phyloP scores from a whole-genome alignment of 1,140 invertebrate genomes.

The Drosophila paulistorum region DNA sequence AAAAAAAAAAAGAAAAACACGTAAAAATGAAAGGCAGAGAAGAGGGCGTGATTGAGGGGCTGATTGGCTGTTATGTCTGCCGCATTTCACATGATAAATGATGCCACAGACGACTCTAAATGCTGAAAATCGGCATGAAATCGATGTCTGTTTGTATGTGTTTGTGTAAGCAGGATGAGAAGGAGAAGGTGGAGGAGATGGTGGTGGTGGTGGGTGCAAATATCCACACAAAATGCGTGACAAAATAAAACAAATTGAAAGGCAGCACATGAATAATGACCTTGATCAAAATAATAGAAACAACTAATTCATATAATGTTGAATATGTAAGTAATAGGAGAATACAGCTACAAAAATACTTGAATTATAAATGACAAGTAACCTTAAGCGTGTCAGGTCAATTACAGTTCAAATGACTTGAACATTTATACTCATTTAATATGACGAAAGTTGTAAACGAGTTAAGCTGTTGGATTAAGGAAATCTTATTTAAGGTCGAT shows the following conservation, averaged over 20 bases:
- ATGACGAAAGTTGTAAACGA: too few species aligned
- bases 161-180: background rate
- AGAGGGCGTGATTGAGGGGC: constrained; percentile 5
- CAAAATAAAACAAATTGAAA: constrained; percentile 70
- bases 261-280: constrained; percentile 60
- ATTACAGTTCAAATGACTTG: too few species aligned
- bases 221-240: constrained; percentile 60
- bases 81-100: constrained; percentile 79
- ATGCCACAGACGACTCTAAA: constrained; percentile 70
- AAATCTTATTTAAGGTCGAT: too few species aligned
- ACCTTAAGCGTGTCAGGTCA: too few species aligned
- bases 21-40: background rate
- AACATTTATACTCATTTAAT: too few species aligned
- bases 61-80: constrained; percentile 67
- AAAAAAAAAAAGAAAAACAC: background rate
- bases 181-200: background rate
- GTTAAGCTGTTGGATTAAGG: too few species aligned
- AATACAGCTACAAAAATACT: too few species aligned
- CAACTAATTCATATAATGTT: background rate
- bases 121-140: constrained; percentile 54
- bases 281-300: constrained; percentile 29
- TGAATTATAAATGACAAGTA: too few species aligned
- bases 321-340: background rate
- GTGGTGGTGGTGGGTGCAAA: constrained; percentile 27
- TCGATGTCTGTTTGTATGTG: background rate